These are phyloP conservation scores for Rhopilema esculentum DNA, from an alignment of 30 jellyfish, hydroid and myxozoan genomes.

Conservation along the genomic window DNA sequence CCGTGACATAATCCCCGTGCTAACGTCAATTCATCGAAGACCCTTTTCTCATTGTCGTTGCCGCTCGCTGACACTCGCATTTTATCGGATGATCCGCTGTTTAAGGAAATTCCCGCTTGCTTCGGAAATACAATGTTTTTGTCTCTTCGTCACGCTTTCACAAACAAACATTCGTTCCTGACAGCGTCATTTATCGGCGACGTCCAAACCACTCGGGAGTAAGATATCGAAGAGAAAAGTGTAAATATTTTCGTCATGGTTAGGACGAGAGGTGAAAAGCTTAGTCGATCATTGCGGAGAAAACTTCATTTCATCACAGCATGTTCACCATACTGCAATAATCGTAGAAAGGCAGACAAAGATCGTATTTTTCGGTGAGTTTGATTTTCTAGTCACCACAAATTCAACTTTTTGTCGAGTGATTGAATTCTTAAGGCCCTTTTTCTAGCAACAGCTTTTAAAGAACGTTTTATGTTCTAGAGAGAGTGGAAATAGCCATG, in stretches of 20 bases:
- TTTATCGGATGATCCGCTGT: constrained; percentile 8
- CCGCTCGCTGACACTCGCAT: constrained; percentile 3
- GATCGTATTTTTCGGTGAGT: constrained; percentile 29
- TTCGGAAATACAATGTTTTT: constrained; percentile 4
- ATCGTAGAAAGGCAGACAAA: constrained; percentile 19
- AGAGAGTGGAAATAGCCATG: too few species aligned
- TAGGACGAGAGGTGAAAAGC: constrained; percentile 20
- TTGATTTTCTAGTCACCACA: neutral
- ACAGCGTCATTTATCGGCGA: neutral
- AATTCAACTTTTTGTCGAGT: too few species aligned
- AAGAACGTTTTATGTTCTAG: too few species aligned
- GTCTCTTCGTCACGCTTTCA: constrained; percentile 9
- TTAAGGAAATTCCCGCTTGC: constrained; percentile 30
- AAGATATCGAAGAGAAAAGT: neutral
- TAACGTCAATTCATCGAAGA: neutral
- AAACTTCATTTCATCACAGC: neutral
- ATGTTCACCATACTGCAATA: constrained; percentile 16
- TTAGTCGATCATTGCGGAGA: constrained; percentile 39
- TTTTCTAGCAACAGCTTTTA: too few species aligned
- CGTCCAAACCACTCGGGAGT: neutral
- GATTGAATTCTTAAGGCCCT: too few species aligned
- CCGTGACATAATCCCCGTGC: neutral
- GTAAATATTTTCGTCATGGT: constrained; percentile 1
- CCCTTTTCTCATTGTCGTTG: neutral
- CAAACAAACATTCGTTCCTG: constrained; percentile 35